Conservation (phyloP, 2,113 vertebrate genomes). For the Argyrosomus japonicus region DNA sequence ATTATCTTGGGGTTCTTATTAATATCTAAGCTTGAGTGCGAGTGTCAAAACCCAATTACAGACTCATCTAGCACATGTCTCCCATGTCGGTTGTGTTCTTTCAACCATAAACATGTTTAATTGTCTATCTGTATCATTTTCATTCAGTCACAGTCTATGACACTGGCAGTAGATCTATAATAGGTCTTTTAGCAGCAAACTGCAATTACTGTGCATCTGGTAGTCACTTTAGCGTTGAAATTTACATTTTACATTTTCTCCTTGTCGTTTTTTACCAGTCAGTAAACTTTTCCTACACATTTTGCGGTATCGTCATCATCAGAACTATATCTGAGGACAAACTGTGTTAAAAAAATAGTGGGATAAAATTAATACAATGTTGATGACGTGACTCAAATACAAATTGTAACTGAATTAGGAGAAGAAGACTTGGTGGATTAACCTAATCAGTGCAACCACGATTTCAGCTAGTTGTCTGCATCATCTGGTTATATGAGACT, state of each 20-base stretch:
- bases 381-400: background rate
- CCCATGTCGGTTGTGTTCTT: slow-evolving; percentile 12
- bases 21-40: slow-evolving; percentile 35
- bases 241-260: background rate
- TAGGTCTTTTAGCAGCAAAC: background rate
- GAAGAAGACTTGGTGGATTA: background rate
- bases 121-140: slow-evolving; percentile 38
- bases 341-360: background rate
- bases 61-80: slow-evolving; percentile 16
- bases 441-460: background rate
- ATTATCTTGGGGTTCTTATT: slow-evolving; percentile 44
- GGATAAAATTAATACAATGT: background rate
- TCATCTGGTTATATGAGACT: slow-evolving; percentile 29
- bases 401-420: background rate
- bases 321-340: background rate
- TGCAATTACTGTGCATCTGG: background rate
- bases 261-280: background rate
- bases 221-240: background rate
- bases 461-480: background rate
- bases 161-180: slow-evolving; percentile 1
- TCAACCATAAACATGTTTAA: slow-evolving; percentile 41
- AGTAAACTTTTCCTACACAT: background rate
- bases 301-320: background rate
- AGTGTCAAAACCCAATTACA: slow-evolving; percentile 34
- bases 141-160: slow-evolving; percentile 6